Evolutionary conservation across 2,797 vertebrate genomes (phyloP).

Genomic region (Peromyscus attwateri): DNA sequence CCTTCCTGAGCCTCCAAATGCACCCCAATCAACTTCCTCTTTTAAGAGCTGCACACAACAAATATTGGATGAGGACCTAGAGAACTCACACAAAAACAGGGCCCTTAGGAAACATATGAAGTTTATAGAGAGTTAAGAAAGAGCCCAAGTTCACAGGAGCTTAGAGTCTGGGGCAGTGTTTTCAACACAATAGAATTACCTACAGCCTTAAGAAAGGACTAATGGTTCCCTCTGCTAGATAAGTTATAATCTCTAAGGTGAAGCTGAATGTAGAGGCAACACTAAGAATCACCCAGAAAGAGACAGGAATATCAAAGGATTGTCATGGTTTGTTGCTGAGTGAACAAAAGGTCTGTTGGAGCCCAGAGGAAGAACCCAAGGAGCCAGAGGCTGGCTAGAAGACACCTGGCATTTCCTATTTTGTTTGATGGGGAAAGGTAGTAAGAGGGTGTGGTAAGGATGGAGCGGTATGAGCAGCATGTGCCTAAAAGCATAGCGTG

Average conservation of each 20-base stretch:
- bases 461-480: neutral
- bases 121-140: neutral
- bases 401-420: neutral
- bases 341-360: neutral
- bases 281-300: neutral
- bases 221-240: neutral
- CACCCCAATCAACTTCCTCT: constrained; percentile 55
- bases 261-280: neutral
- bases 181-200: constrained; percentile 52
- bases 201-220: neutral
- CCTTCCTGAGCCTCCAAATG: constrained; percentile 50
- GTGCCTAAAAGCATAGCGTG: neutral
- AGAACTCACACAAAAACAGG: neutral
- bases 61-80: constrained; percentile 57
- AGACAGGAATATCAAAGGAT: neutral
- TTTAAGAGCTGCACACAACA: constrained; percentile 46
- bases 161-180: neutral
- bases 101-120: neutral
- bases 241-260: neutral
- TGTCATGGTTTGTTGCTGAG: neutral
- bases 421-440: neutral
- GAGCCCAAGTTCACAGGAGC: constrained; percentile 34
- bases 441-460: neutral
- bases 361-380: neutral
- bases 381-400: neutral